Conservation (phyloP, 2,113 vertebrate genomes). For the Pomatostomus ruficeps region DNA sequence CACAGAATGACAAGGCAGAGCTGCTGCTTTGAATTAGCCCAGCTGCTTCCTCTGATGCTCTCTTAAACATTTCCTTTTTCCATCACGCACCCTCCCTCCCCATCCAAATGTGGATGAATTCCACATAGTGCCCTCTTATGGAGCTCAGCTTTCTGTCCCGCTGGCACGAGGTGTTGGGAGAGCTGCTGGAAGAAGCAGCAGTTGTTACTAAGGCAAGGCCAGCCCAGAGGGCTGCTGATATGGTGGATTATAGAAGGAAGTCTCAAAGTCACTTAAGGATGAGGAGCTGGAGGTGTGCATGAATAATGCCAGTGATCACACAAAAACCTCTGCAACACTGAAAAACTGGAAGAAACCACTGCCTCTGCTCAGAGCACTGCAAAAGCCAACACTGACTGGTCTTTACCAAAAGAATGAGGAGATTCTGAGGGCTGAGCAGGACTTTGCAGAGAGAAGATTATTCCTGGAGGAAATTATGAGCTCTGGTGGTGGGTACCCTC, state of each 20-base stretch:
- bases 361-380: not conserved
- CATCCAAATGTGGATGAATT: not conserved
- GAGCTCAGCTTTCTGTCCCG: not conserved
- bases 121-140: accelerated
- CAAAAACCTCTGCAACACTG: not conserved
- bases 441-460: not conserved
- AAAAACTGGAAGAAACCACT: not conserved
- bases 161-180: not conserved
- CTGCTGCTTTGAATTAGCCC: not conserved
- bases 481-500: not conserved
- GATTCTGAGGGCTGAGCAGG: not conserved
- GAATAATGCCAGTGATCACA: not conserved
- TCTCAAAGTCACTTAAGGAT: not conserved
- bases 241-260: not conserved
- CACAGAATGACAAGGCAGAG: not conserved
- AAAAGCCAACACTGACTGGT: not conserved
- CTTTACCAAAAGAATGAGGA: not conserved
- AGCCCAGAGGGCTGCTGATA: not conserved
- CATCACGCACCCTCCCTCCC: not conserved
- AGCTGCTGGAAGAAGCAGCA: not conserved
- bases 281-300: not conserved
- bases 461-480: not conserved
- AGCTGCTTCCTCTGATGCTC: not conserved
- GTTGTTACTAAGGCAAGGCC: not conserved
- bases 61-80: not conserved